Conservation (phyloP, 2,113 vertebrate species). For the Natator depressus region DNA sequence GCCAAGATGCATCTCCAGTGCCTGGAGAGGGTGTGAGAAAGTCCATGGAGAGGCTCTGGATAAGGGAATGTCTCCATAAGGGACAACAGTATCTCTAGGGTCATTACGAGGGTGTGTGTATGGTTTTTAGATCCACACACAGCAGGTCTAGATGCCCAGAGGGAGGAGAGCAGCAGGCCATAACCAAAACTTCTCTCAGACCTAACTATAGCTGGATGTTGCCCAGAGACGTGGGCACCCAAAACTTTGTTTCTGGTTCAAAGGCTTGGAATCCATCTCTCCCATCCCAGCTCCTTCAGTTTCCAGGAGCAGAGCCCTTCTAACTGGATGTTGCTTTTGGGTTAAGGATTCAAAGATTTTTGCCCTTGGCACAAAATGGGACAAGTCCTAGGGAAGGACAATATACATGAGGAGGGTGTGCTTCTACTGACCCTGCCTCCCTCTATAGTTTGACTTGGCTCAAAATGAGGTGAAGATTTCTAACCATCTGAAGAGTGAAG, state of each 20-base stretch:
- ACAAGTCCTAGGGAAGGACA: neutral
- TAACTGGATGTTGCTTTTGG: neutral
- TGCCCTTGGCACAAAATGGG: neutral
- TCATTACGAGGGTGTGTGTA: neutral
- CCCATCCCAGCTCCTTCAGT: neutral
- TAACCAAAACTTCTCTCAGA: neutral
- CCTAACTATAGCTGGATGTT: neutral
- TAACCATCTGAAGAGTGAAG: neutral
- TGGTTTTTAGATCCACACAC: neutral
- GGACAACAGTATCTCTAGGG: neutral
- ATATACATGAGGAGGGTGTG: neutral
- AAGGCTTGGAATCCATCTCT: neutral
- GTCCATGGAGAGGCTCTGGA: neutral
- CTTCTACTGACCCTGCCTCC: neutral
- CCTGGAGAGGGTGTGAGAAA: neutral
- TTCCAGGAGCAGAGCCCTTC: neutral
- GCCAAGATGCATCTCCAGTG: neutral
- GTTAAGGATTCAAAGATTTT: neutral
- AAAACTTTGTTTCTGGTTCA: neutral
- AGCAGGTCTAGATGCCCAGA: neutral
- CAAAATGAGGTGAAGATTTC: neutral
- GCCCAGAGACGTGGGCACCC: neutral
- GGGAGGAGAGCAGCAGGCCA: neutral
- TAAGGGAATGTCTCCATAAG: neutral
- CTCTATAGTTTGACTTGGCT: neutral